Conservation (phyloP, 2,113 vertebrate genomes). For the Eurystomus gularis region DNA sequence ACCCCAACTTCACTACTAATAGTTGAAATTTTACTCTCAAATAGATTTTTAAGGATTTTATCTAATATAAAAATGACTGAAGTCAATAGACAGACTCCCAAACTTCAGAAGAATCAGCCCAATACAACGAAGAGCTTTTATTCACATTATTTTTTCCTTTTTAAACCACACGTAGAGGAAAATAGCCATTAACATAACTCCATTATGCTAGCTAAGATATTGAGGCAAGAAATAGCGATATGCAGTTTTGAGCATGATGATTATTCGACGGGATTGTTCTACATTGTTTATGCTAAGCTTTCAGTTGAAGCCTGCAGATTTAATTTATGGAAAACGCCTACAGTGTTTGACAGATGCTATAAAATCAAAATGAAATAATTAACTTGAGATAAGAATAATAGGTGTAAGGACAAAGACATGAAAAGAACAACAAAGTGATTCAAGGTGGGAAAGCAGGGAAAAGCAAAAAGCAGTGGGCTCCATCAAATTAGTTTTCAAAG, state of each 20-base stretch:
- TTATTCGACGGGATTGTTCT: conserved; percentile 35
- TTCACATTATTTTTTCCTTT: background rate
- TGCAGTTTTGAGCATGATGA: background rate
- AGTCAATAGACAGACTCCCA: background rate
- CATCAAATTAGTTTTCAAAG: background rate
- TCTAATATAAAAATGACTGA: background rate
- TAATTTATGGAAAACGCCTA: conserved; percentile 66
- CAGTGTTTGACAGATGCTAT: conserved; percentile 59
- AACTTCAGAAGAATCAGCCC: background rate
- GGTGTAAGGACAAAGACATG: conserved; percentile 29
- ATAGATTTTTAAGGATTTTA: background rate
- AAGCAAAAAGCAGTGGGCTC: background rate
- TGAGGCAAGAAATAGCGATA: background rate
- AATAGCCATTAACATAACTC: background rate
- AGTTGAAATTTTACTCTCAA: background rate
- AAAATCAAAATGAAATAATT: conserved; percentile 63
- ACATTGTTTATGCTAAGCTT: conserved; percentile 25
- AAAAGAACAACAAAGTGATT: conserved; percentile 46
- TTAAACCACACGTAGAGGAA: background rate
- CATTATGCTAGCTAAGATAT: background rate
- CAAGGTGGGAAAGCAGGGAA: background rate
- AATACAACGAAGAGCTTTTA: background rate
- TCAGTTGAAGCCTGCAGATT: conserved; percentile 19
- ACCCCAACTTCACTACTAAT: background rate
- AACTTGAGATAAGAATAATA: conserved; percentile 51